Percentiles rank a stretch among this genome's conserved stretches.
These are phyloP conservation scores for Mesopsocus fuscifrons DNA, from an alignment of 2,888 invertebrate species.

Conservation along the genomic window DNA sequence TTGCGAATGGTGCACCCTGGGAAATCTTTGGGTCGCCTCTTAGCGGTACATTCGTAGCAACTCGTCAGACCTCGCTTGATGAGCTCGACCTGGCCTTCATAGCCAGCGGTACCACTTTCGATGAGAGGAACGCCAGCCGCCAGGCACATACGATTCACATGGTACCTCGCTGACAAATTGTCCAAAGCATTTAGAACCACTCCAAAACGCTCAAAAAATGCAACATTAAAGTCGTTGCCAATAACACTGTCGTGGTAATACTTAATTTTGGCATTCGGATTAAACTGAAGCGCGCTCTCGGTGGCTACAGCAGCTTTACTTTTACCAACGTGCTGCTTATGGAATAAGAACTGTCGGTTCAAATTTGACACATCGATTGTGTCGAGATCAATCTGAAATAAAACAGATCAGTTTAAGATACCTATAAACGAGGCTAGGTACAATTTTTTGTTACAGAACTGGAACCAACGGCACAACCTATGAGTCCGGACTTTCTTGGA, in stretches of 20 bases:
- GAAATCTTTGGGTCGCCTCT: slow-evolving; percentile 77
- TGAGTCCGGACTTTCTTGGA: too few relatives aligned
- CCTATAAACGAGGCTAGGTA: neutral
- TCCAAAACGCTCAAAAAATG: slow-evolving; percentile 79
- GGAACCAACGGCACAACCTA: too few relatives aligned
- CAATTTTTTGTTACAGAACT: too few relatives aligned
- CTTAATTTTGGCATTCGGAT: slow-evolving; percentile 70
- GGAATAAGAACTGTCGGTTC: slow-evolving; percentile 97
- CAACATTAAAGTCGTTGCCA: slow-evolving; percentile 70
- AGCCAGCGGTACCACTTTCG: slow-evolving; percentile 95
- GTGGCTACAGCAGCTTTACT: slow-evolving; percentile 86
- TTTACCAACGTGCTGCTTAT: slow-evolving; percentile 94
- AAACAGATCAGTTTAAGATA: slow-evolving; percentile 14
- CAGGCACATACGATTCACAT: slow-evolving; percentile 97
- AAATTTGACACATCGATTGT: slow-evolving; percentile 98
- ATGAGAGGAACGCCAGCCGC: slow-evolving; percentile 86
- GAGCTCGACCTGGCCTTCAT: slow-evolving; percentile 85
- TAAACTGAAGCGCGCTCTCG: slow-evolving; percentile 73
- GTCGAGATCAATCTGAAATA: slow-evolving; percentile 89
- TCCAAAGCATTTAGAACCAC: slow-evolving; percentile 94
- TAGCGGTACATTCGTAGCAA: slow-evolving; percentile 93
- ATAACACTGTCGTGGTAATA: slow-evolving; percentile 89
- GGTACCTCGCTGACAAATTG: slow-evolving; percentile 88
- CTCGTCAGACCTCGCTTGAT: slow-evolving; percentile 75
- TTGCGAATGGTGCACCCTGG: slow-evolving; percentile 98